A percentile compares a stretch with the other conserved stretches of the same genome.
phyloP scores from a whole-genome alignment of 92 coral and sea anemone species.

The Epizoanthus ramosus region DNA sequence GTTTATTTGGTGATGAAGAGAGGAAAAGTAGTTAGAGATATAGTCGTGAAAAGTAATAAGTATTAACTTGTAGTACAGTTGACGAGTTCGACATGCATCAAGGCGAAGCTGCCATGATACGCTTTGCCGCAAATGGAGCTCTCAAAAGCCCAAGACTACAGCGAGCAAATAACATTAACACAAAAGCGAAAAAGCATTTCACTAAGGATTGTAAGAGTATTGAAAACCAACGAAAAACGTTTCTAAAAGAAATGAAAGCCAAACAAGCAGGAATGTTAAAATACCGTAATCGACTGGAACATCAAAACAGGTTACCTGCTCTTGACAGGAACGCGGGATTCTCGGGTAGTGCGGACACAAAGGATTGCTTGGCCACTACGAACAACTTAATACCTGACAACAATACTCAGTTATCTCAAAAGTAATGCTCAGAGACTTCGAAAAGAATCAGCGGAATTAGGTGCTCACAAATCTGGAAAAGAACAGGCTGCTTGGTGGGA shows the following conservation, averaged over 20 bases:
- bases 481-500: too few relatives aligned
- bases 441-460: neutral
- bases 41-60: too few relatives aligned
- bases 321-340: neutral
- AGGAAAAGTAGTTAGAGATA: too few relatives aligned
- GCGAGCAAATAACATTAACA: slow-evolving; percentile 7
- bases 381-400: neutral
- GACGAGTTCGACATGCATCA: neutral
- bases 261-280: neutral
- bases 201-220: slow-evolving; percentile 13
- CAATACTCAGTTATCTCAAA: neutral
- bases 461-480: too few relatives aligned
- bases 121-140: neutral
- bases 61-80: neutral
- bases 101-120: neutral
- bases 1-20: too few relatives aligned
- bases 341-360: neutral
- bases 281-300: neutral
- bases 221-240: slow-evolving; percentile 27
- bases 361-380: neutral
- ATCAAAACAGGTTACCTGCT: neutral
- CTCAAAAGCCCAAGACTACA: slow-evolving; percentile 15
- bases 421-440: neutral
- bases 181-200: neutral
- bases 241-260: slow-evolving; percentile 6